Conservation (phyloP, 2,888 invertebrate genomes). For the Andrena trimmerana region DNA sequence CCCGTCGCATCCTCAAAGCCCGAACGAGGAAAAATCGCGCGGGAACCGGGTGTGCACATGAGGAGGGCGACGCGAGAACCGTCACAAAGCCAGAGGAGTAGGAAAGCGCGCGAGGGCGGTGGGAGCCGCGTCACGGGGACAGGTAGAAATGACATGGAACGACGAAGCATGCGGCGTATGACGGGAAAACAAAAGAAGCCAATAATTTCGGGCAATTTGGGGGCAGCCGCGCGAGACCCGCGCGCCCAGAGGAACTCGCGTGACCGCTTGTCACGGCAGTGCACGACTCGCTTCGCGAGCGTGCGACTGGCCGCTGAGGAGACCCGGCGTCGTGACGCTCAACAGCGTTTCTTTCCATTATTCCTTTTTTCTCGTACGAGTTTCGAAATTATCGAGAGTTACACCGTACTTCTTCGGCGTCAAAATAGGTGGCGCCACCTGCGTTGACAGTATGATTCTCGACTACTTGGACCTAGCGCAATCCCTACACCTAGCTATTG, state of each 20-base stretch:
- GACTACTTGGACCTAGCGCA: no score
- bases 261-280: conserved; percentile 73
- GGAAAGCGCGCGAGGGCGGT: conserved; percentile 36
- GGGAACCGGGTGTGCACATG: conserved; percentile 32
- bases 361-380: conserved; percentile 2
- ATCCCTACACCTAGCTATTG: no score
- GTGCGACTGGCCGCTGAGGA: conserved; percentile 63
- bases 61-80: conserved; percentile 5
- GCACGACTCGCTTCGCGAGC: conserved; percentile 58
- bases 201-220: conserved; percentile 85
- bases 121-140: conserved; percentile 73
- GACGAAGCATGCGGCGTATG: conserved; percentile 80
- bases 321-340: conserved; percentile 25
- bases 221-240: conserved; percentile 83
- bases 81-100: conserved; percentile 14
- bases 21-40: conserved; percentile 47
- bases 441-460: background rate
- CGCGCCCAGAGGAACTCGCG: conserved; percentile 71
- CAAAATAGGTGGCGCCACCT: background rate
- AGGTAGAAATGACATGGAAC: conserved; percentile 81
- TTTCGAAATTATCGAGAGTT: conserved; percentile 2
- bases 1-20: conserved; percentile 21
- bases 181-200: conserved; percentile 85
- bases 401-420: background rate
- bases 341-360: conserved; percentile 5